Base-by-base conservation (phyloP, 2,113 vertebrate species). In the Aix galericulata region DNA sequence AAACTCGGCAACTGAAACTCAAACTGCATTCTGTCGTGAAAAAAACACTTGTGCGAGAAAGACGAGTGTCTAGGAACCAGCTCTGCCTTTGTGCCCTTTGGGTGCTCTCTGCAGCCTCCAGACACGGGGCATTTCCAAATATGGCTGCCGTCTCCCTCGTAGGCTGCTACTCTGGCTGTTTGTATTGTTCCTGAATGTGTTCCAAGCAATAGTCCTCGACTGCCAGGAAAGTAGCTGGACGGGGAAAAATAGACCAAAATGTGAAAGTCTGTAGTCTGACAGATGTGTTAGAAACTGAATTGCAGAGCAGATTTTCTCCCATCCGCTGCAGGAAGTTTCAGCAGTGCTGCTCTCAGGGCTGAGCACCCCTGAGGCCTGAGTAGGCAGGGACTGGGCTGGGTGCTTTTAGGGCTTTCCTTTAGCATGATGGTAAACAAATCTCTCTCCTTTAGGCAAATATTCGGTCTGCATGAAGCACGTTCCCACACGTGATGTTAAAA, bases 191-290 rank as follows among this genome's bases (percentile, higher is more conserved):
- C 83, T 94, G 72, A 40, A 40, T 1, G 14, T 62, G 86, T 86
- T 96, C 94, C 80, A 94, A 89, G 91, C 84, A 58, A 22, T 26
- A 86, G 73, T 69, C n/a, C 53, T 88, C 38, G 40, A 82, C 78
- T 90, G 90, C 96, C 95, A 93, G 94, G 92, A 94, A 96, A 95
- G 93, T 96, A 94, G 95, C 94, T 82, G 80, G 60, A 88, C 0
- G 0, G 68, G 82, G 69, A 82, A 85, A 77, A 71, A 5, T 38
- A 80, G 94, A 75, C 86, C 80, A 91, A 91, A 96, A 74, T 0
- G 18, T 69, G 23, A 80, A 44, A 75, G 86, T 52, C 91, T 88
- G 59, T 15, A 29, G 76, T 81, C 93, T 77, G 87, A 67, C 88
- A 92, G 92, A 95, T 82, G 82, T 86, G 36, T 59, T 27, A 25